phyloP scores from a whole-genome alignment of 2,888 invertebrate genomes.

The Rapana venosa region DNA sequence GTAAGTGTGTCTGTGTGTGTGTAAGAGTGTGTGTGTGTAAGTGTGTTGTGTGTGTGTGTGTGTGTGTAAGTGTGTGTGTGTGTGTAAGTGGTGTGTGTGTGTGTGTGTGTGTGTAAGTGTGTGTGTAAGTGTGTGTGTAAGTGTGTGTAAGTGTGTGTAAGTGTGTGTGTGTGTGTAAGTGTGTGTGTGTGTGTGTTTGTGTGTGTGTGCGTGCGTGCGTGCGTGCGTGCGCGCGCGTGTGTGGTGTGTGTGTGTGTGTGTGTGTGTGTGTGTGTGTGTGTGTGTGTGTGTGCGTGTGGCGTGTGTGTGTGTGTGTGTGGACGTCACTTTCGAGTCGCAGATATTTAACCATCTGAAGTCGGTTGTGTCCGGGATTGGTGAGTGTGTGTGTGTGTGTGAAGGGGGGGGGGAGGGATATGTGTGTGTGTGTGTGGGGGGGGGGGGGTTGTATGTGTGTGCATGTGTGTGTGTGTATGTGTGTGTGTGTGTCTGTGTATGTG shows the following conservation, averaged over 20 bases:
- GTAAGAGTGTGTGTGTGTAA: background rate
- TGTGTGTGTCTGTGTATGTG: no score
- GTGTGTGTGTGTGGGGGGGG: background rate
- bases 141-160: background rate
- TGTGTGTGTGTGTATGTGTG: background rate
- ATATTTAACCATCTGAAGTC: slow-evolving; percentile 20
- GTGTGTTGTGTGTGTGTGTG: background rate
- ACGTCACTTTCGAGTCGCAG: slow-evolving; percentile 2
- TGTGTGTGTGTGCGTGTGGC: no score
- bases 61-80: background rate
- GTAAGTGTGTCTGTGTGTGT: background rate
- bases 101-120: slow-evolving; percentile 11
- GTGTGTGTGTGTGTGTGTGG: background rate
- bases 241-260: no score
- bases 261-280: no score
- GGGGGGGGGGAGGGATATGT: background rate
- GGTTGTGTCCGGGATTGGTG: background rate
- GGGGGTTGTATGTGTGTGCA: background rate
- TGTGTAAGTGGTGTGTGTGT: slow-evolving; percentile 25
- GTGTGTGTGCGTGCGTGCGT: no score
- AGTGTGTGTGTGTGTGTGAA: no score
- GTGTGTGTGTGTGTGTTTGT: no score
- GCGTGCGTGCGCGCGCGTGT: no score
- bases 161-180: background rate
- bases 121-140: background rate